A percentile compares a stretch with the other conserved stretches of the same genome.
Evolutionary conservation across 1,140 invertebrate genomes (phyloP).

Genomic region (Drosophila paulistorum): DNA sequence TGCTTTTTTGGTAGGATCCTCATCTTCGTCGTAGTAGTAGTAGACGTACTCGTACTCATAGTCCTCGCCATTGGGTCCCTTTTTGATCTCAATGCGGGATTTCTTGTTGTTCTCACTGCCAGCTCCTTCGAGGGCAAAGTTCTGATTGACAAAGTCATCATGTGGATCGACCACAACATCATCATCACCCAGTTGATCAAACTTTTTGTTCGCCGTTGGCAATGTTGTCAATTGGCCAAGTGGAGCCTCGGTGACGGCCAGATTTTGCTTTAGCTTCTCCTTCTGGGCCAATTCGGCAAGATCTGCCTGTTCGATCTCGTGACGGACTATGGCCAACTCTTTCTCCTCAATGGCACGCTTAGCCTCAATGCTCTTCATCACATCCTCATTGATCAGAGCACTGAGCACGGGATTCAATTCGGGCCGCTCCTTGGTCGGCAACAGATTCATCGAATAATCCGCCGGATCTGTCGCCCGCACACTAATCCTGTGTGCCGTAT

Average conservation of each 20-base stretch:
- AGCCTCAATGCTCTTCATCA: constrained; percentile 83
- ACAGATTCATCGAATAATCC: constrained; percentile 74
- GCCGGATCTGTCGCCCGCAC: constrained; percentile 53
- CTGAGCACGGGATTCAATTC: constrained; percentile 79
- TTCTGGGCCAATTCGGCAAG: constrained; percentile 45
- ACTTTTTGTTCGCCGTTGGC: constrained; percentile 53
- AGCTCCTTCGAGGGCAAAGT: constrained; percentile 70
- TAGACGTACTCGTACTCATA: constrained; percentile 96
- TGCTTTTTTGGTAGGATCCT: constrained; percentile 78
- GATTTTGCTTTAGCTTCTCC: background rate
- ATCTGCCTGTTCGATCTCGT: constrained; percentile 62
- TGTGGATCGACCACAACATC: constrained; percentile 64
- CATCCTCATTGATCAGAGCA: constrained; percentile 81
- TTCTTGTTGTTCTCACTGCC: constrained; percentile 84
- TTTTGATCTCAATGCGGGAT: constrained; percentile 91
- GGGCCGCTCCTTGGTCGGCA: constrained; percentile 79
- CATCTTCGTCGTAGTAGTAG: constrained; percentile 94
- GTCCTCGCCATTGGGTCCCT: constrained; percentile 94
- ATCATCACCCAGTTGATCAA: constrained; percentile 66
- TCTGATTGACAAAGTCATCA: constrained; percentile 75
- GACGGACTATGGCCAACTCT: constrained; percentile 70
- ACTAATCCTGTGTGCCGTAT: constrained; percentile 73
- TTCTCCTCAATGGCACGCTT: constrained; percentile 80
- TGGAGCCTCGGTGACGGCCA: constrained; percentile 44
- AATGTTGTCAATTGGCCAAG: constrained; percentile 52